Conservation (phyloP, 2,113 vertebrate genomes). For the Corythoichthys haematopterus region DNA sequence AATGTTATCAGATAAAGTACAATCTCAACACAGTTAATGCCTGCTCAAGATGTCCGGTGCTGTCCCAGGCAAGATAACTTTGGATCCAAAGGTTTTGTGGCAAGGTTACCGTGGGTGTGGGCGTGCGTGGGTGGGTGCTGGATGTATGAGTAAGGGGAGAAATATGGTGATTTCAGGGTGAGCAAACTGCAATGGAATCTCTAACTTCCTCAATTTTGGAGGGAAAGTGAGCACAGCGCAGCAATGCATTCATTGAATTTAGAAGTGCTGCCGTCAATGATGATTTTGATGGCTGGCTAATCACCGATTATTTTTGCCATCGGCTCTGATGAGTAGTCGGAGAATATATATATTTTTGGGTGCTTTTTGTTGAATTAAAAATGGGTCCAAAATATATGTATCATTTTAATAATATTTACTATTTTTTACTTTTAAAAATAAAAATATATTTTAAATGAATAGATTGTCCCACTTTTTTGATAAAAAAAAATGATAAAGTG, state of each 20-base stretch:
- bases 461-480: too few species aligned
- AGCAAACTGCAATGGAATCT: slow-evolving; percentile 41
- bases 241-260: background rate
- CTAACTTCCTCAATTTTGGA: slow-evolving; percentile 18
- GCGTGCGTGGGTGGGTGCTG: slow-evolving; percentile 17
- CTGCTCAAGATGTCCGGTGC: background rate
- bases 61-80: background rate
- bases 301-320: too few species aligned
- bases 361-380: too few species aligned
- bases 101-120: background rate
- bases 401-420: too few species aligned
- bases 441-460: too few species aligned
- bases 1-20: background rate
- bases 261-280: background rate
- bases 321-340: too few species aligned
- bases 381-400: too few species aligned
- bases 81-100: background rate
- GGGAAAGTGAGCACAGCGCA: slow-evolving; percentile 10
- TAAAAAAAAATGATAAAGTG: too few species aligned
- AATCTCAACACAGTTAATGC: background rate
- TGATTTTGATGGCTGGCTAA: too few species aligned
- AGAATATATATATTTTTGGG: too few species aligned
- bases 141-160: slow-evolving; percentile 10
- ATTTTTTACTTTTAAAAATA: too few species aligned
- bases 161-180: slow-evolving; percentile 32